Conservation (phyloP, 2,888 invertebrate species). For the Trimorus sp. region DNA sequence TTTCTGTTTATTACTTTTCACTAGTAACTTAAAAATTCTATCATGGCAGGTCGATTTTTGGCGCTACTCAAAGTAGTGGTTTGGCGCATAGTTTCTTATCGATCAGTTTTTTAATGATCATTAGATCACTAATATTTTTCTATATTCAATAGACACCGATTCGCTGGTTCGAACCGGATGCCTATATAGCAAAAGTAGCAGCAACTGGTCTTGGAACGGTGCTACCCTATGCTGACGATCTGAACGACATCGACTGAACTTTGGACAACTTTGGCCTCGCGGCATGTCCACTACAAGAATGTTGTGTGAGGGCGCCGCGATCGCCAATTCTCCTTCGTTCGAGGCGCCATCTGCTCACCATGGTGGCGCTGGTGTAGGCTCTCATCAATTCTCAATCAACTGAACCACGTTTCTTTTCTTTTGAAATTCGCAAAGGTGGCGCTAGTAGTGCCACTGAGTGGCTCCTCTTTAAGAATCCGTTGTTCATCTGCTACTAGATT, state of each 20-base stretch:
- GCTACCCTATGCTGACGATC: conserved; percentile 74
- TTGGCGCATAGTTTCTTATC: too few relatives aligned
- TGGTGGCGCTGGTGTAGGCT: conserved; percentile 3
- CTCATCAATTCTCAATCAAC: conserved; percentile 15
- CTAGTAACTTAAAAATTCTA: too few relatives aligned
- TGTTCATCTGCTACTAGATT: too few relatives aligned
- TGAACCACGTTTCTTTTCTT: background rate
- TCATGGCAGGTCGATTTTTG: too few relatives aligned
- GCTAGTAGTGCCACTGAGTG: too few relatives aligned
- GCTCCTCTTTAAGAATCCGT: too few relatives aligned
- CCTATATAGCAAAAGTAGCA: conserved; percentile 79
- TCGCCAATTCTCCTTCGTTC: conserved; percentile 39
- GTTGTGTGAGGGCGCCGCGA: conserved; percentile 29
- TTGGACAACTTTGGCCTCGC: conserved; percentile 63
- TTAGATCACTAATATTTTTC: too few relatives aligned
- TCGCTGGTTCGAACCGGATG: conserved; percentile 81
- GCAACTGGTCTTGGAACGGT: conserved; percentile 78
- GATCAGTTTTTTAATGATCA: too few relatives aligned
- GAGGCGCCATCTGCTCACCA: conserved; percentile 8
- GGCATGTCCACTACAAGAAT: conserved; percentile 8
- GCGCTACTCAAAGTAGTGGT: too few relatives aligned
- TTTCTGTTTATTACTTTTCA: too few relatives aligned
- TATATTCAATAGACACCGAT: conserved; percentile 77
- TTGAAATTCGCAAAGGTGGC: too few relatives aligned
- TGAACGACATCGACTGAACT: conserved; percentile 57